Base-by-base conservation (phyloP, 2,113 vertebrate genomes). In the Tautogolabrus adspersus region DNA sequence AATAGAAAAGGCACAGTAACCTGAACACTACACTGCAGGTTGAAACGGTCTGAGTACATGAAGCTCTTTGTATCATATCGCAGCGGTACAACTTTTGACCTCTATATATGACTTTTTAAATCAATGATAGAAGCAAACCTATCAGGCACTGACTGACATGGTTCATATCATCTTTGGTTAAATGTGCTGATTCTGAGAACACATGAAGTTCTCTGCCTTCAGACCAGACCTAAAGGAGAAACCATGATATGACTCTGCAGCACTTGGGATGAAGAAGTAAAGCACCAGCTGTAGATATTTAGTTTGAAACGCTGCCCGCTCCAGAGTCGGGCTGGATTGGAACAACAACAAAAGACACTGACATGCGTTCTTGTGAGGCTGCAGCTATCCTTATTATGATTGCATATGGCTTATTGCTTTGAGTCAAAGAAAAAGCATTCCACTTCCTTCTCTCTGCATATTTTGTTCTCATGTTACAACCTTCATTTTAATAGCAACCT, bases 131-230 rank as follows among this genome's bases (percentile, higher is more conserved):
- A 44, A 15, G n/a, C 2, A 7, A 26, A 21, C 19, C 9, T 23
- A 68, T 11, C n/a, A 38, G 59, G 51, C 51, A 64, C 75, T 49
- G 11, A 46, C 18, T 26, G 37, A n/a, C n/a, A n/a, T 26, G 34
- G 3, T 46, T 38, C 18, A 38, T 30, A 65, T 6, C 30, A 46
- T 66, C 63, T 60, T 67, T 67, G 64, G 64, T 44, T 44, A 60
- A 60, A 52, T 51, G 18, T 18, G 23, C 13, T n/a, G n/a, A n/a
- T n/a, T n/a, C n/a, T n/a, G n/a, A 44, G 18, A 22, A 52, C 49
- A n/a, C n/a, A n/a, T n/a, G n/a, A n/a, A n/a, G n/a, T n/a, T n/a
- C n/a, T n/a, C n/a, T n/a, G n/a, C n/a, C n/a, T n/a, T n/a, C n/a
- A n/a, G n/a, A n/a, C n/a, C n/a, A n/a, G n/a, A n/a, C n/a, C n/a